Evolutionary conservation across 2,113 vertebrate species (phyloP).

Genomic region (Syngnathoides biaculeatus): DNA sequence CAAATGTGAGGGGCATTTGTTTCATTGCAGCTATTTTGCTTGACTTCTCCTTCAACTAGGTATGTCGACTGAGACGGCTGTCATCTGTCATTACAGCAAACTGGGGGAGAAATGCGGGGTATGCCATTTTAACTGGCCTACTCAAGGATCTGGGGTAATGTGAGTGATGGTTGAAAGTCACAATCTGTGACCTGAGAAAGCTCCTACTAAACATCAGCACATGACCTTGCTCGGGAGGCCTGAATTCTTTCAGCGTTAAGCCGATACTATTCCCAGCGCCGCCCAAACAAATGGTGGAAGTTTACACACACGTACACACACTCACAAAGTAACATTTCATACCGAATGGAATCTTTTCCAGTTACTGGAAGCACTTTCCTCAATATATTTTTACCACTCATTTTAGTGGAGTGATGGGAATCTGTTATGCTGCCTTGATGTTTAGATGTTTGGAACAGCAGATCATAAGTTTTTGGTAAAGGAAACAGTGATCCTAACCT

Average conservation of each 20-base stretch:
- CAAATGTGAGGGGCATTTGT: constrained; percentile 24
- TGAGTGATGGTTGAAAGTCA: constrained; percentile 67
- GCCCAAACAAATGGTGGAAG: constrained; percentile 45
- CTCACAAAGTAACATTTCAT: constrained; percentile 28
- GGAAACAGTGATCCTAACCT: constrained; percentile 19
- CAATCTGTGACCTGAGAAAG: constrained; percentile 67
- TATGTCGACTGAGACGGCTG: constrained; percentile 53
- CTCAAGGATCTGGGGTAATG: constrained; percentile 56
- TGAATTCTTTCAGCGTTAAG: constrained; percentile 68
- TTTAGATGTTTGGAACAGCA: constrained; percentile 20
- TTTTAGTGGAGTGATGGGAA: constrained; percentile 23
- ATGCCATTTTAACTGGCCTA: constrained; percentile 45
- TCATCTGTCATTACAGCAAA: constrained; percentile 58
- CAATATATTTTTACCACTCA: constrained; percentile 26
- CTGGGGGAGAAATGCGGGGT: constrained; percentile 49
- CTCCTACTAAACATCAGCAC: constrained; percentile 72
- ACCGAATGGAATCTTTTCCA: constrained; percentile 14
- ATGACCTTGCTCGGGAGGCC: constrained; percentile 70
- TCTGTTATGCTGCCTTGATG: constrained; percentile 16
- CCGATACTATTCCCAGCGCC: constrained; percentile 65
- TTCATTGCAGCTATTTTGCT: constrained; percentile 32
- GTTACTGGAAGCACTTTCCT: constrained; percentile 34
- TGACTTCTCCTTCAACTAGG: constrained; percentile 46
- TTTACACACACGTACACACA: constrained; percentile 30
- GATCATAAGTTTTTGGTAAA: constrained; percentile 20